Conservation (phyloP, 2,888 invertebrate genomes). For the Tiliacea aurago region DNA sequence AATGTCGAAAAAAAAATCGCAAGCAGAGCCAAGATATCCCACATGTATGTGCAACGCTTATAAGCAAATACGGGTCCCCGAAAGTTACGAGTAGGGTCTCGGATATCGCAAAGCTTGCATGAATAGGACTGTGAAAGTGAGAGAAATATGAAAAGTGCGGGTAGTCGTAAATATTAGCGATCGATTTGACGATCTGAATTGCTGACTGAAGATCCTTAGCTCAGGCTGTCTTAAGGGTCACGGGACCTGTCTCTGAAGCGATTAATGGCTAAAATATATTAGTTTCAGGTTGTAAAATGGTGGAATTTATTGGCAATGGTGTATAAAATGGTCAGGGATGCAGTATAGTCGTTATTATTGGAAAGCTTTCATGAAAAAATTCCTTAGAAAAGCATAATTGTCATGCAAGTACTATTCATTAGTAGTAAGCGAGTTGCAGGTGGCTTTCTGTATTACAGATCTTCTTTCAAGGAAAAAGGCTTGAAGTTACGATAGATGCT, state of each 20-base stretch:
- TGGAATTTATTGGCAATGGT: slow-evolving; percentile 25
- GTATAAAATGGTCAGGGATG: slow-evolving; percentile 5
- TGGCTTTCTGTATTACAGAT: background rate
- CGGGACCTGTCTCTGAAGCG: background rate
- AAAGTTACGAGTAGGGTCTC: slow-evolving; percentile 54
- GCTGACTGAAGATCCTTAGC: slow-evolving; percentile 35
- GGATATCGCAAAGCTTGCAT: slow-evolving; percentile 58
- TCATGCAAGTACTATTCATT: too few species aligned
- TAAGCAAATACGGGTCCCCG: slow-evolving; percentile 57
- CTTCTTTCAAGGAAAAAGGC: too few species aligned
- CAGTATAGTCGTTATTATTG: slow-evolving; percentile 2
- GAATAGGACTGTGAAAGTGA: slow-evolving; percentile 59
- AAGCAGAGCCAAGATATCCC: background rate
- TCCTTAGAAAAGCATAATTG: background rate
- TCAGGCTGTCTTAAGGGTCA: slow-evolving; percentile 36
- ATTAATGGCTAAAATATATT: slow-evolving; percentile 43
- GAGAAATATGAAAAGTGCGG: slow-evolving; percentile 63
- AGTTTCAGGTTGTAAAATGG: slow-evolving; percentile 27
- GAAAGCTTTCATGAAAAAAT: background rate
- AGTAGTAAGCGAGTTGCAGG: background rate
- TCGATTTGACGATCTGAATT: slow-evolving; percentile 45
- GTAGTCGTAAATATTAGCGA: slow-evolving; percentile 64
- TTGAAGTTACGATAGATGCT: background rate
- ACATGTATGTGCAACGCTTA: slow-evolving; percentile 37
- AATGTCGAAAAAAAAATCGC: background rate